phyloP scores from a whole-genome alignment of 2,113 vertebrate species.

The Rhinolophus ferrumequinum region DNA sequence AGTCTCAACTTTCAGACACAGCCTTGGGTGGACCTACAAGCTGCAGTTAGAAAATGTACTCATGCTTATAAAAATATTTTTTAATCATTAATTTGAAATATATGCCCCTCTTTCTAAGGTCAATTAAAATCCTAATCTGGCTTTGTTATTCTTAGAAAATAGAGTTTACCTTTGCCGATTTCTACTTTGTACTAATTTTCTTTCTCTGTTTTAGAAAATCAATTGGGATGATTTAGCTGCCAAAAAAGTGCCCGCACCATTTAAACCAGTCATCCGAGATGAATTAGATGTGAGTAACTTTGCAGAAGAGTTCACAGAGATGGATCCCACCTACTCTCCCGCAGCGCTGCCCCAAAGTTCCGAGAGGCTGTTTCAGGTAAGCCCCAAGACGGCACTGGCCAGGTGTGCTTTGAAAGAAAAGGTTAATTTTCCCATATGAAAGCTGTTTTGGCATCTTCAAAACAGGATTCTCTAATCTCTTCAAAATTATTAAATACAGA shows the following conservation, averaged over 20 bases:
- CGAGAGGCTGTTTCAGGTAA: conserved; percentile 97
- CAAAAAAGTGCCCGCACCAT: conserved; percentile 94
- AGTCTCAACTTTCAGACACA: not conserved
- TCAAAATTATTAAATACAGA: not conserved
- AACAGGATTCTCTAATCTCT: not conserved
- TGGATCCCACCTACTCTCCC: conserved; percentile 98
- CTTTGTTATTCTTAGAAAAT: conserved; percentile 16
- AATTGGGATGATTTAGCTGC: conserved; percentile 97
- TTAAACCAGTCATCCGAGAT: conserved; percentile 97
- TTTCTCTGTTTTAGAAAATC: conserved; percentile 90
- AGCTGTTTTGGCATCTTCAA: not conserved
- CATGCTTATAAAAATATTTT: not conserved
- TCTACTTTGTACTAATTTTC: conserved; percentile 57
- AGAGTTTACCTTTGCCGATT: not conserved
- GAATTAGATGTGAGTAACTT: conserved; percentile 98
- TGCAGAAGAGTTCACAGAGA: conserved; percentile 98
- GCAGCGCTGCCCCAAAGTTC: conserved; percentile 96
- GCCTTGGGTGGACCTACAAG: accelerated
- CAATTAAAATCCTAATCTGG: not conserved
- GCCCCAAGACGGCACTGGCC: accelerated
- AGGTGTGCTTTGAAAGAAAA: not conserved
- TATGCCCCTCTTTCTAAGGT: not conserved
- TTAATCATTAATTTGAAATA: not conserved
- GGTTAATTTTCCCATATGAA: not conserved
- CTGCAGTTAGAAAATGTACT: not conserved